Evolutionary conservation across 2,113 vertebrate genomes (phyloP).

Genomic region (Phainopepla nitens): DNA sequence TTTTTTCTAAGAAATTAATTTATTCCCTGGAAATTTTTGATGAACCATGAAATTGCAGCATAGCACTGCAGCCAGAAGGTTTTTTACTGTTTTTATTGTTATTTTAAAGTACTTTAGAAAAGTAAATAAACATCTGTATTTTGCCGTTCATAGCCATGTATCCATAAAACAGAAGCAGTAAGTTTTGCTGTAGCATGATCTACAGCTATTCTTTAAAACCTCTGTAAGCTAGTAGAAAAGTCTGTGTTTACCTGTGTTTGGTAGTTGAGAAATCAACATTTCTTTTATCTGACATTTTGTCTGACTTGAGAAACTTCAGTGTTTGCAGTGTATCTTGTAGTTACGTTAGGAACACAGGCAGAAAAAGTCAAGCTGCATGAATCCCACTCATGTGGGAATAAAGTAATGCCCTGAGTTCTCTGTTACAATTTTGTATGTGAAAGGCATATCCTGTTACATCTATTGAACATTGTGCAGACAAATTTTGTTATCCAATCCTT

Average conservation of each 20-base stretch:
- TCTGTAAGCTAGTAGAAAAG: neutral
- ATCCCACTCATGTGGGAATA: neutral
- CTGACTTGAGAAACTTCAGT: neutral
- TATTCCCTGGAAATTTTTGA: neutral
- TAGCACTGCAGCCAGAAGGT: neutral
- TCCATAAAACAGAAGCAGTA: neutral
- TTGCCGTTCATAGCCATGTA: neutral
- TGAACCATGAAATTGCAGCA: neutral
- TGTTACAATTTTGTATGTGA: neutral
- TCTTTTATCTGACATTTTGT: neutral
- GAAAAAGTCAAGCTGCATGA: neutral
- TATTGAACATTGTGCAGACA: neutral
- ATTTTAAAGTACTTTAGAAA: neutral
- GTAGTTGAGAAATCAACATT: conserved; percentile 20
- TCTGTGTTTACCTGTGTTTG: neutral
- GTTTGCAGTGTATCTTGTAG: neutral
- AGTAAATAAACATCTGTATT: neutral
- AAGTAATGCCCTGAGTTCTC: neutral
- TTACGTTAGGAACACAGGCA: neutral
- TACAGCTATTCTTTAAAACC: conserved; percentile 10
- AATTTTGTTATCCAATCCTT: conserved; percentile 1
- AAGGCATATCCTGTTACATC: neutral
- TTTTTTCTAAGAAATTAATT: neutral
- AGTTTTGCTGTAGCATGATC: neutral
- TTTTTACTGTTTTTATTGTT: neutral